A percentile compares a stretch with the other conserved stretches of the same genome.
Evolutionary conservation across 2,888 invertebrate genomes (phyloP).

Genomic region (Palloptera scutellata): DNA sequence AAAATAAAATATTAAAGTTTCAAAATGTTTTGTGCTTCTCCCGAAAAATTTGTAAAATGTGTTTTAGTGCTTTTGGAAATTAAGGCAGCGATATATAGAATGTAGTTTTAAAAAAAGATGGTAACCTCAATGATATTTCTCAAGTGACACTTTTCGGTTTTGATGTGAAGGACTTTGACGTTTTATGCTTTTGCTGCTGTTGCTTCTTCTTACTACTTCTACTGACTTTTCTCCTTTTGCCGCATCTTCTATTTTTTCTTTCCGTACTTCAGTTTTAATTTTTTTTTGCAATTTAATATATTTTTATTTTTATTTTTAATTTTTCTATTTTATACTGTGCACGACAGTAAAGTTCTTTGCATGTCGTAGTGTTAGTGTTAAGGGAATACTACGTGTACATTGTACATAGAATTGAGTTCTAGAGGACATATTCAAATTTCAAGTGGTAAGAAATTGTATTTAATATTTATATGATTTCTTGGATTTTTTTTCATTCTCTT

Average conservation of each 20-base stretch:
- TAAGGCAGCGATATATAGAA: too few relatives aligned
- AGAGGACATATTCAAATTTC: neutral
- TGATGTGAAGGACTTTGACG: neutral
- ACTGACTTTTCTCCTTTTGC: constrained; percentile 4
- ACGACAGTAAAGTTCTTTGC: too few relatives aligned
- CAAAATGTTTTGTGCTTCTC: too few relatives aligned
- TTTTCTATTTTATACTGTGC: constrained; percentile 1
- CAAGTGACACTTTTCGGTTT: constrained; percentile 22
- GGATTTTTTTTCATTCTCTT: too few relatives aligned
- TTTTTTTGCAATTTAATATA: neutral
- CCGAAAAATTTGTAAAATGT: too few relatives aligned
- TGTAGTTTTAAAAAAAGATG: too few relatives aligned
- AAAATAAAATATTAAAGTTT: too few relatives aligned
- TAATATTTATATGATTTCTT: too few relatives aligned
- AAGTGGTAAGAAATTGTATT: too few relatives aligned
- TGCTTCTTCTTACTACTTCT: constrained; percentile 8
- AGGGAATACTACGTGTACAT: too few relatives aligned
- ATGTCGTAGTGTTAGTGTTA: too few relatives aligned
- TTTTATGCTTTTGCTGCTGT: neutral
- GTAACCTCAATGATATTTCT: constrained; percentile 14
- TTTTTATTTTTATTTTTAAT: neutral
- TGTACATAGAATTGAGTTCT: neutral
- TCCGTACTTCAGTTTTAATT: constrained; percentile 9
- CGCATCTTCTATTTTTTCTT: neutral
- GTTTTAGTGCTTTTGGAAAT: too few relatives aligned